Percentiles rank a stretch among this genome's conserved stretches.
These are phyloP conservation scores for Calonectris borealis DNA, from an alignment of 2,113 vertebrate genomes.

Conservation along the genomic window DNA sequence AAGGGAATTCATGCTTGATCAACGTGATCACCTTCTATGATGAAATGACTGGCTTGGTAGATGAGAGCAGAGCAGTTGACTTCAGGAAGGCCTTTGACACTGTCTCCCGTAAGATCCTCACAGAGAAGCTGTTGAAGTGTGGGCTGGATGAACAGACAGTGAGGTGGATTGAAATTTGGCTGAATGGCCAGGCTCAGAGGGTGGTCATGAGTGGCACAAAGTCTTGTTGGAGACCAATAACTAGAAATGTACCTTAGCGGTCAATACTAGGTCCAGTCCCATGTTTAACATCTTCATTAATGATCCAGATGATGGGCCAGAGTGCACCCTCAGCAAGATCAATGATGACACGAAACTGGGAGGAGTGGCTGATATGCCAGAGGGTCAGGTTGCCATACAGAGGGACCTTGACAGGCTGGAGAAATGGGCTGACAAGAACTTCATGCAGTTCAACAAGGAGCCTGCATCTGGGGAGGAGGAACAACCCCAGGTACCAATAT, in stretches of 20 bases:
- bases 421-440: background rate
- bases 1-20: background rate
- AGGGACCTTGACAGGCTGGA: background rate
- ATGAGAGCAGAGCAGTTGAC: background rate
- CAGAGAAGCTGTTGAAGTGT: background rate
- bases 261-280: background rate
- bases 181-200: background rate
- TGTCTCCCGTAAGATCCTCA: background rate
- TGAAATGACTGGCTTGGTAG: background rate
- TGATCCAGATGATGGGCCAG: background rate
- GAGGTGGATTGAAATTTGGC: background rate
- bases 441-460: background rate
- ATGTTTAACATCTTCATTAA: background rate
- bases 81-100: background rate
- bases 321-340: background rate
- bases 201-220: background rate
- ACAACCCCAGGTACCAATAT: background rate
- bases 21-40: background rate
- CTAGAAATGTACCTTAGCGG: no score
- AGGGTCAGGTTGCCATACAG: background rate
- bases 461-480: background rate
- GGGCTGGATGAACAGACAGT: background rate
- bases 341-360: background rate
- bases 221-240: background rate
- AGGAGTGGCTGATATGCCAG: background rate